Conservation (phyloP, 2,113 vertebrate species). For the Hiodon alosoides region DNA sequence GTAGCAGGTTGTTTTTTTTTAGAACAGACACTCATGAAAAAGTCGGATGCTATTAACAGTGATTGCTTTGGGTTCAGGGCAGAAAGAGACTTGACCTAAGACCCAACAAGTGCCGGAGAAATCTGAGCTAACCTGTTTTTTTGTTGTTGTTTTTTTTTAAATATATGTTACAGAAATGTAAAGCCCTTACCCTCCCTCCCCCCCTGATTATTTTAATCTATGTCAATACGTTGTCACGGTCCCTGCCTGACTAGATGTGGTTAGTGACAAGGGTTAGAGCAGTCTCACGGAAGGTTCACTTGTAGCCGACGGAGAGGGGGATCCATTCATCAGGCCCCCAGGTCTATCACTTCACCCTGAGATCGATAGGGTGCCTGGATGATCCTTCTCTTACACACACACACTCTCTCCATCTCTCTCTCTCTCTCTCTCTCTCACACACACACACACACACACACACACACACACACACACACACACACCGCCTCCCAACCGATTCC, state of each 20-base stretch:
- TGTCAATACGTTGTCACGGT: conserved; percentile 35
- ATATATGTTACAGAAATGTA: neutral
- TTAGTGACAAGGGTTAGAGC: conserved; percentile 71
- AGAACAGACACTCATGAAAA: too few species aligned
- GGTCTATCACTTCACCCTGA: conserved; percentile 68
- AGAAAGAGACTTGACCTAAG: too few species aligned
- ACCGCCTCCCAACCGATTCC: conserved; percentile 78
- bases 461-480: conserved; percentile 54
- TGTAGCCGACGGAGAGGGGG: conserved; percentile 66
- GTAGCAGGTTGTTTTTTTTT: too few species aligned
- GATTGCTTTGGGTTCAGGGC: too few species aligned
- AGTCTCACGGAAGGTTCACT: conserved; percentile 75
- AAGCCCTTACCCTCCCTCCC: neutral
- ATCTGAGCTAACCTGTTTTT: too few species aligned
- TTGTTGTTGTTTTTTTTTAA: neutral
- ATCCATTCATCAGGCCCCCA: conserved; percentile 70
- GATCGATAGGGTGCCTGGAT: conserved; percentile 70
- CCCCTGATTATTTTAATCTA: conserved; percentile 9
- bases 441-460: conserved; percentile 60
- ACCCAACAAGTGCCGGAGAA: too few species aligned
- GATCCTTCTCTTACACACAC: conserved; percentile 63
- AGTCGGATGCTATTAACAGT: too few species aligned
- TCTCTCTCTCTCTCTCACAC: conserved; percentile 62
- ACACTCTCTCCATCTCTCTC: conserved; percentile 27
- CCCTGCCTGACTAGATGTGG: conserved; percentile 65